A percentile compares a stretch with the other conserved stretches of the same genome.
phyloP scores from a whole-genome alignment of 2,797 vertebrate genomes.

The Sparidentex hasta region DNA sequence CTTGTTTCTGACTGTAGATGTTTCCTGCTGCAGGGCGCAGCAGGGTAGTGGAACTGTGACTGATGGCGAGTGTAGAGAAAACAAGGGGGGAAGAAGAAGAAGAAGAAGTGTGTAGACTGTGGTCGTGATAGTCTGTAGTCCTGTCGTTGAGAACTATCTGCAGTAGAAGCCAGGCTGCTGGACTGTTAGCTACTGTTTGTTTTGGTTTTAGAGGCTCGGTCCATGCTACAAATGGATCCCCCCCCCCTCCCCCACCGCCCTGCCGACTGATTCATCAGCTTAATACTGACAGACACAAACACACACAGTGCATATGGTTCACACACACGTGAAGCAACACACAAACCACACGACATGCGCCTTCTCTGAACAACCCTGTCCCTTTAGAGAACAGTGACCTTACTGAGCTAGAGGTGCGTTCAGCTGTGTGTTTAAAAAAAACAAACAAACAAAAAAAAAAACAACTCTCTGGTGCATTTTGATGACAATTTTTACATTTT shows the following conservation, averaged over 20 bases:
- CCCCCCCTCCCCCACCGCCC: slow-evolving; percentile 43
- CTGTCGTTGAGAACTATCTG: slow-evolving; percentile 78
- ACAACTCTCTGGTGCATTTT: slow-evolving; percentile 64
- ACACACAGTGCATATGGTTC: slow-evolving; percentile 35
- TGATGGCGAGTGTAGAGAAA: slow-evolving; percentile 65
- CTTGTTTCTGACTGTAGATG: slow-evolving; percentile 59
- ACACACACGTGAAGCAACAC: slow-evolving; percentile 31
- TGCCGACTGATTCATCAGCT: slow-evolving; percentile 59
- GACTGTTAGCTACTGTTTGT: slow-evolving; percentile 75
- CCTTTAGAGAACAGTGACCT: slow-evolving; percentile 84
- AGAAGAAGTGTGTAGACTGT: slow-evolving; percentile 75
- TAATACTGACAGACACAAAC: slow-evolving; percentile 51
- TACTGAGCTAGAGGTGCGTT: slow-evolving; percentile 85
- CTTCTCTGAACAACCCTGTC: slow-evolving; percentile 78
- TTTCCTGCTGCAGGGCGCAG: slow-evolving; percentile 46
- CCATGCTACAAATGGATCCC: slow-evolving; percentile 75
- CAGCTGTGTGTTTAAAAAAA: slow-evolving; percentile 59
- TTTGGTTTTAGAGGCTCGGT: slow-evolving; percentile 80
- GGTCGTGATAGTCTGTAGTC: slow-evolving; percentile 79
- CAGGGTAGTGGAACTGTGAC: slow-evolving; percentile 66
- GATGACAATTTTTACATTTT: slow-evolving; percentile 54
- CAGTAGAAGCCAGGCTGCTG: slow-evolving; percentile 79
- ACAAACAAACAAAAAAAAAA: slow-evolving; percentile 19
- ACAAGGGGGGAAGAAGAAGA: slow-evolving; percentile 46
- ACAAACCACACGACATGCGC: slow-evolving; percentile 67